Percentiles rank a stretch among this genome's conserved stretches.
phyloP scores from a whole-genome alignment of 2,113 vertebrate genomes.

The Mustela nigripes region DNA sequence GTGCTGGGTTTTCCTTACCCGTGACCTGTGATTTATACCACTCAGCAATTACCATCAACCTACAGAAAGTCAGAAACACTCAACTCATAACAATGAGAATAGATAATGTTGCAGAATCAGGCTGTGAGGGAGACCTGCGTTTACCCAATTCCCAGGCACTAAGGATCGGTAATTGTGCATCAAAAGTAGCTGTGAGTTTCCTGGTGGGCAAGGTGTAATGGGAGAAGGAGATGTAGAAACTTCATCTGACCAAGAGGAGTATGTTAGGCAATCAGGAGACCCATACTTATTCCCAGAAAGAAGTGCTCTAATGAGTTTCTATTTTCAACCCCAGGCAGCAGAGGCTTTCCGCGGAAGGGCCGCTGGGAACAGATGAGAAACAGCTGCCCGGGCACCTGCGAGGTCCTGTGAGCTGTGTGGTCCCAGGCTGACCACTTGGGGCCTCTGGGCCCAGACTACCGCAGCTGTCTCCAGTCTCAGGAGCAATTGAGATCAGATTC shows the following conservation, averaged over 20 bases:
- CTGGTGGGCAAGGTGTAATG: not conserved
- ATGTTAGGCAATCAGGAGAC: not conserved
- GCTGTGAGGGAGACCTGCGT: not conserved
- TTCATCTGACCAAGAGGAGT: not conserved
- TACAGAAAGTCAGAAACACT: not conserved
- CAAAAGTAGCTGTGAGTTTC: not conserved
- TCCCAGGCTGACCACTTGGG: not conserved
- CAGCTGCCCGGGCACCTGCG: not conserved
- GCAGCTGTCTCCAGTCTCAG: not conserved
- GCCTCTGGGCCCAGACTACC: not conserved
- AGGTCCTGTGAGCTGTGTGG: not conserved
- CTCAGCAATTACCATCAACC: not conserved
- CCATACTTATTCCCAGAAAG: not conserved
- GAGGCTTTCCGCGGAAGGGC: not conserved
- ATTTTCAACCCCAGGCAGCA: not conserved
- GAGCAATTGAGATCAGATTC: not conserved
- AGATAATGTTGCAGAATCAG: not conserved
- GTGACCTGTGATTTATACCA: not conserved
- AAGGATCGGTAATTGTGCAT: not conserved
- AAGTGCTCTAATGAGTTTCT: not conserved
- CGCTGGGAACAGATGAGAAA: not conserved
- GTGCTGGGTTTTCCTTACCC: not conserved
- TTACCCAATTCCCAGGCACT: not conserved
- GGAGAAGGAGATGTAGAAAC: not conserved
- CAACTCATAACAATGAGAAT: not conserved